Evolutionary conservation across 2,888 invertebrate species (phyloP).

Genomic region (Iselma pallidipennis): DNA sequence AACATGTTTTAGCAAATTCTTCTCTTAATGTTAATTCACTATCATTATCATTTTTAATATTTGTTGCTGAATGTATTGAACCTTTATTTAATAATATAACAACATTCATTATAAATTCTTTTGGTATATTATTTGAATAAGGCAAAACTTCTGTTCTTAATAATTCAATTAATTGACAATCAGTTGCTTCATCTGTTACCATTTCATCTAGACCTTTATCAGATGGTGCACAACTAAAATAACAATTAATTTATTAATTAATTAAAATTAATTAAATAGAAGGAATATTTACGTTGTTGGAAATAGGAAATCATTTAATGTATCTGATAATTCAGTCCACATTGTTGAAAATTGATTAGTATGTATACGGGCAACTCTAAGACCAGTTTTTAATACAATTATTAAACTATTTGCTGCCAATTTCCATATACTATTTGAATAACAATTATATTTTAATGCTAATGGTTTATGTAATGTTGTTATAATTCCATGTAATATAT

Average conservation of each 20-base stretch:
- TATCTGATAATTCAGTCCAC: constrained; percentile 86
- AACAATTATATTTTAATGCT: constrained; percentile 79
- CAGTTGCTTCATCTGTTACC: constrained; percentile 75
- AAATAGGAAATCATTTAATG: constrained; percentile 91
- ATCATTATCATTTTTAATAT: constrained; percentile 73
- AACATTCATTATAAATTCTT: constrained; percentile 80
- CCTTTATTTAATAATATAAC: constrained; percentile 85
- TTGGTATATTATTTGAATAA: constrained; percentile 75
- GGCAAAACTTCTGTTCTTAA: constrained; percentile 81
- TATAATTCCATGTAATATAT: constrained; percentile 69
- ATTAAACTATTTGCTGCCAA: constrained; percentile 76
- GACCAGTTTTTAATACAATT: constrained; percentile 77
- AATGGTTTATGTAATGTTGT: constrained; percentile 74
- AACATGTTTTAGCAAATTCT: constrained; percentile 95
- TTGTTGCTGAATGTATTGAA: constrained; percentile 77
- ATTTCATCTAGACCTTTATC: constrained; percentile 65
- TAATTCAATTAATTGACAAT: constrained; percentile 80
- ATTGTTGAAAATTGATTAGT: constrained; percentile 74
- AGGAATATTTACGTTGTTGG: constrained; percentile 67
- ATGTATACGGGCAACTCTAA: constrained; percentile 83
- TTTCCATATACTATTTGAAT: constrained; percentile 82
- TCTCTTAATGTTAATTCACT: constrained; percentile 83
- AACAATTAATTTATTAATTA: constrained; percentile 3
- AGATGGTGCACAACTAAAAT: constrained; percentile 58
- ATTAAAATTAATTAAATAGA: neutral